These are phyloP conservation scores for Lamellibrachia columna DNA, from an alignment of 2,888 invertebrate genomes.

Conservation along the genomic window DNA sequence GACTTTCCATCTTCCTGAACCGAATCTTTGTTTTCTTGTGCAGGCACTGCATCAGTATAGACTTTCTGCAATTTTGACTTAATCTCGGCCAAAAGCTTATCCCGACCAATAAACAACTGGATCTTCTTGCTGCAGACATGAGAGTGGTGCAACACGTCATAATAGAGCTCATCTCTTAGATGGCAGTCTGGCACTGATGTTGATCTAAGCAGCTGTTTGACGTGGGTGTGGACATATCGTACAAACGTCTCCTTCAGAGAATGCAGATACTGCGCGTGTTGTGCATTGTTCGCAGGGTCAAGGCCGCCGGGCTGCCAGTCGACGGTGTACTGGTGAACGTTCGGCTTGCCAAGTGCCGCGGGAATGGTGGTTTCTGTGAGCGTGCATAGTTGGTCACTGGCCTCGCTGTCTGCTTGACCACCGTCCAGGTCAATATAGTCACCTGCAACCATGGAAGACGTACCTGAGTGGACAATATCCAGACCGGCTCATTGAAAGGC, in stretches of 20 bases:
- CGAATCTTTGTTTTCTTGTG: not conserved
- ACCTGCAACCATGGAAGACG: not conserved
- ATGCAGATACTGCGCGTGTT: not conserved
- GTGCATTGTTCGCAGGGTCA: not conserved
- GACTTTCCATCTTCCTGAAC: not conserved
- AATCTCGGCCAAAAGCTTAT: constrained; percentile 23
- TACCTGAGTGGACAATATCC: not conserved
- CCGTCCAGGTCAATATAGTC: not conserved
- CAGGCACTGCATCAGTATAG: not conserved
- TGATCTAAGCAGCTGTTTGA: not conserved
- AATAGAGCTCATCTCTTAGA: not conserved
- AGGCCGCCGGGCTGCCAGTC: not conserved
- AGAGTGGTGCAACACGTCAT: constrained; percentile 31
- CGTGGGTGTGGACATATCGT: not conserved
- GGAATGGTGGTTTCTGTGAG: not conserved
- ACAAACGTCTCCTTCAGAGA: not conserved
- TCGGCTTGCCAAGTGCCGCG: not conserved
- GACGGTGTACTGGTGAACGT: not conserved
- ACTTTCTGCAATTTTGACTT: constrained; percentile 26
- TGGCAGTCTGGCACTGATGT: not conserved
- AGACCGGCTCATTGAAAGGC: too few relatives aligned
- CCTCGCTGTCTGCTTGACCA: not conserved
- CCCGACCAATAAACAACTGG: constrained; percentile 28
- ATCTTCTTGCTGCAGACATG: constrained; percentile 22
- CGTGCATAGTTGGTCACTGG: not conserved